Base-by-base conservation (phyloP, 1,140 invertebrate genomes). In the Sesamia nonagrioides region DNA sequence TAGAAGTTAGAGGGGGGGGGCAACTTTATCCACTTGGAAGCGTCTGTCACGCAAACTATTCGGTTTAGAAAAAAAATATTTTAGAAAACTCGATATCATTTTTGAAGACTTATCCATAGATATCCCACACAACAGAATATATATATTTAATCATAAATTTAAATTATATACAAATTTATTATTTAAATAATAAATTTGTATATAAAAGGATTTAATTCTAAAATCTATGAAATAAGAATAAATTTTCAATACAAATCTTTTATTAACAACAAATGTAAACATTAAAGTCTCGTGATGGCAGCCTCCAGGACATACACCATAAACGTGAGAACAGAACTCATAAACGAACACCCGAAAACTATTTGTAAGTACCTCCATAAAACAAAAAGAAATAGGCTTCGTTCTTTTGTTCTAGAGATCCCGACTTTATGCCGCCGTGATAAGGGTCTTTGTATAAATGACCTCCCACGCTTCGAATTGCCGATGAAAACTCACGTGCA, bases 381-480 rank as follows among this genome's bases (percentile, higher is more conserved):
- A 77, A 77, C 74, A 77, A 66, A 75, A 75, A 77, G 74, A 68
- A 50, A 15, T 52, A 68, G 61, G 37, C 42, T 37, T 40, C 21
- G 4, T 18, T 54, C 8, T 56, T 21, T 68, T 54, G 4, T 52
- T 56, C 0, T 27, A 27, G 11, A 42, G 63, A 76, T 52, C 13
- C 68, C 5, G 11, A 78, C 71, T 27, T 35, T 79, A 74, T 45
- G 13, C 1, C 60, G 4, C 74, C 45, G 68, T 56, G 78, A 81
- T 80, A 80, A 80, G 63, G 74, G 60, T 72, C 73, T 60, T 68
- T 77, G 68, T 60, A 56, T 82, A 63, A 69, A 73, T 73, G 85
- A 85, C 85, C 85, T 85, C 83, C 85, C 85, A 86, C 83, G 77
- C 82, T 27, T 72, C 68, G 37, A 74, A 76, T 77, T 35, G 77